phyloP scores from a whole-genome alignment of 2,797 vertebrate genomes.

The Pipistrellus kuhlii region DNA sequence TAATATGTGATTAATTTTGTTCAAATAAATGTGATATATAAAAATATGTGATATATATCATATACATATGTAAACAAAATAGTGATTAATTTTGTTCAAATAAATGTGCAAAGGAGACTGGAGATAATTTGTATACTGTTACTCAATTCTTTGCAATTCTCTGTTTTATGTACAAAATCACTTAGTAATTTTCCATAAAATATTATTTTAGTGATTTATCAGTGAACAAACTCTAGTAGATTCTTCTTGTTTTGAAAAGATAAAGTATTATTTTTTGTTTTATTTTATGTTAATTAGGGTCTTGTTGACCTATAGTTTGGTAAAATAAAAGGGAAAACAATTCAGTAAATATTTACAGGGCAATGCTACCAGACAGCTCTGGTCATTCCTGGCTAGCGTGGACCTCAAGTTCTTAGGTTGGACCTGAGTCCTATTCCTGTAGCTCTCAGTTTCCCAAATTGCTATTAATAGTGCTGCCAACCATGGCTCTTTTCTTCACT shows the following conservation, averaged over 20 bases:
- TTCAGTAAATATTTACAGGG: not conserved
- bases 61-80: not conserved
- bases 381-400: not conserved
- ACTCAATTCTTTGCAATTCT: conserved; percentile 13
- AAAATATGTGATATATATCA: not conserved
- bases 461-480: conserved; percentile 69
- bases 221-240: no score
- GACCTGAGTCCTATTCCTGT: not conserved
- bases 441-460: conserved; percentile 9
- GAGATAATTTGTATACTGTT: not conserved
- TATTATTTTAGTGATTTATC: not conserved
- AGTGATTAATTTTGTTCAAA: not conserved
- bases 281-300: not conserved
- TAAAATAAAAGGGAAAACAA: not conserved
- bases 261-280: not conserved
- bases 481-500: not conserved
- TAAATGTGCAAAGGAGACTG: not conserved
- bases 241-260: not conserved
- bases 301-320: not conserved
- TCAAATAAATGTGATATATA: not conserved
- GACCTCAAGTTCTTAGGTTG: not conserved
- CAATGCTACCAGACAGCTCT: not conserved
- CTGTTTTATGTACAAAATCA: not conserved
- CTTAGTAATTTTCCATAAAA: not conserved
- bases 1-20: not conserved